Evolutionary conservation across 2,888 invertebrate species (phyloP), one percentile per base, ranked within the genome.

Genomic region (Drosophila colorata): DNA sequence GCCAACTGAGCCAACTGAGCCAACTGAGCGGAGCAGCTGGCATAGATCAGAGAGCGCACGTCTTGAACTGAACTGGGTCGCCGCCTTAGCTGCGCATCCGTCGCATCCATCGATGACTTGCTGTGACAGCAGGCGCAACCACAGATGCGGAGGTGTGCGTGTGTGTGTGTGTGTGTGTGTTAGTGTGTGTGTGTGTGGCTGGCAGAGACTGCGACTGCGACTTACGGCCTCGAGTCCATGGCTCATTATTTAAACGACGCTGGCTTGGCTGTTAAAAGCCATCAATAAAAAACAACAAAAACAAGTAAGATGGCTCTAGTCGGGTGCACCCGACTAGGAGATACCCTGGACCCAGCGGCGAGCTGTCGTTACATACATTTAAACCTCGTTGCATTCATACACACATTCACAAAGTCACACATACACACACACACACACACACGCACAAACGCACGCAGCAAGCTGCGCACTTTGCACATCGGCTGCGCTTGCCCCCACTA

Each of bases 191-290:
- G 31, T 67, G 47, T 56, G 58, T 52, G 47, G 57, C 53, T 38
- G 37, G 18, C 31, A 48, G 23, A 58, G 48, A 58, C 53, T 41
- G 41, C 61, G 48, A 58, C 53, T 41, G 41, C 61, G 53, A 75
- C 61, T 58, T 68, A 61, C 78, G 75, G 69, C 87, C 84, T 75
- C 87, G 65, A 80, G 73, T 77, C 69, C 82, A 73, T 82, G 79
- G 83, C 83, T 84, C 83, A 84, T 84, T 84, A 84, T 84, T 84
- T 84, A 84, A 84, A 89, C 83, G 88, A 89, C 83, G 89, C 83
- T 84, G 86, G 79, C 70, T 81, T 72, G 86, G 65, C 89, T 85
- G 83, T 74, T 89, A 89, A 83, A 89, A 89, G 83, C 88, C 83
- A 84, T 84, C 83, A 84, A 84, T 84, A 84, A 89, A 85, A 75